Conservation (phyloP, 2,888 invertebrate species). For the Metellina segmentata region DNA sequence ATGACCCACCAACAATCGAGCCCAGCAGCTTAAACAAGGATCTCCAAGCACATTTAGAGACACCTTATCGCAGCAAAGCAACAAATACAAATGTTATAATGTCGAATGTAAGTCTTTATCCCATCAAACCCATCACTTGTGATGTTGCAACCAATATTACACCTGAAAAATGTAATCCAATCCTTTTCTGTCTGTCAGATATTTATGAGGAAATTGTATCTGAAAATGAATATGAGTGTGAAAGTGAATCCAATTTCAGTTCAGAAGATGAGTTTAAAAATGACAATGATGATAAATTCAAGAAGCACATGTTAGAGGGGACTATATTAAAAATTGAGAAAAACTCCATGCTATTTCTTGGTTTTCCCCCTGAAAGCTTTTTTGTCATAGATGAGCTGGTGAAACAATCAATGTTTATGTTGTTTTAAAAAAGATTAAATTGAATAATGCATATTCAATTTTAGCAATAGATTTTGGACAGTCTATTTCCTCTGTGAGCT, state of each 20-base stretch:
- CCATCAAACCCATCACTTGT: slow-evolving; percentile 10
- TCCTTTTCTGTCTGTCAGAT: neutral
- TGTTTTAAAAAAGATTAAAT: no score
- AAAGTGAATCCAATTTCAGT: no score
- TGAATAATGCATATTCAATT: no score
- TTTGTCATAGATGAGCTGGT: neutral
- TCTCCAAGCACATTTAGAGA: slow-evolving; percentile 20
- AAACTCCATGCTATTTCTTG: slow-evolving; percentile 29
- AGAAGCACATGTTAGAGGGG: no score
- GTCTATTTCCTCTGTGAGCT: neutral
- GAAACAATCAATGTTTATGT: slow-evolving; percentile 16
- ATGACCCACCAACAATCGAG: neutral
- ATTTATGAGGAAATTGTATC: neutral
- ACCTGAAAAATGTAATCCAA: neutral
- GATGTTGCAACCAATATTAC: neutral
- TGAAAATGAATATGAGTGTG: no score
- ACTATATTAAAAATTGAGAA: no score
- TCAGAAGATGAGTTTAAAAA: no score
- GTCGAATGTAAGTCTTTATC: slow-evolving; percentile 6
- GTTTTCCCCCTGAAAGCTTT: slow-evolving; percentile 12
- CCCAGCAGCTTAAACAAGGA: neutral
- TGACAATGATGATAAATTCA: no score
- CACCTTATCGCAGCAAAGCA: slow-evolving; percentile 37
- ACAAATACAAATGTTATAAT: slow-evolving; percentile 4
- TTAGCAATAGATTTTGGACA: slow-evolving; percentile 37